Evolutionary conservation across 2,888 invertebrate genomes (phyloP).

Genomic region (Drosophila pegasa): DNA sequence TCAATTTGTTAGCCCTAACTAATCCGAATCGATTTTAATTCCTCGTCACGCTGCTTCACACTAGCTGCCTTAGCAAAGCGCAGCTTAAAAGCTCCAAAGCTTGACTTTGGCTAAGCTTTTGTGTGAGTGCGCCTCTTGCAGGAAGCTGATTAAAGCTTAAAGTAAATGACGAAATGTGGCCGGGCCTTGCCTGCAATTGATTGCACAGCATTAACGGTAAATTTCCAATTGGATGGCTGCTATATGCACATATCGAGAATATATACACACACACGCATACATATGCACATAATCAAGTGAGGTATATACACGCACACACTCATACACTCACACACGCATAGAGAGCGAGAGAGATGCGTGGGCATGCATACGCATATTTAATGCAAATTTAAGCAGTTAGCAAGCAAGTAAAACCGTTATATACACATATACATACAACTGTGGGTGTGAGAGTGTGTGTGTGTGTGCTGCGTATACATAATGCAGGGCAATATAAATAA

Average conservation of each 20-base stretch:
- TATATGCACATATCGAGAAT: slow-evolving; percentile 6
- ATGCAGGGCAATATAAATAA: slow-evolving; percentile 79
- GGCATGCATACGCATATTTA: slow-evolving; percentile 73
- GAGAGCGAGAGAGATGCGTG: slow-evolving; percentile 12
- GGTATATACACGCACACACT: slow-evolving; percentile 25
- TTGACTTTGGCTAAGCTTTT: slow-evolving; percentile 12
- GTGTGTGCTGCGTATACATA: slow-evolving; percentile 64
- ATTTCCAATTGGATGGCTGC: slow-evolving; percentile 72
- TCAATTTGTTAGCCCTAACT: not conserved
- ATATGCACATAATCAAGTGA: slow-evolving; percentile 35
- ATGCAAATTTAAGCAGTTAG: slow-evolving; percentile 81
- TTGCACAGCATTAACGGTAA: slow-evolving; percentile 68
- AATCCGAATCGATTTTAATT: not conserved
- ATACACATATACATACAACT: slow-evolving; percentile 20
- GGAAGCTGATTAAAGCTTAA: slow-evolving; percentile 48
- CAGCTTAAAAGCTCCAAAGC: slow-evolving; percentile 33
- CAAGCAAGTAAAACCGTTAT: slow-evolving; percentile 77
- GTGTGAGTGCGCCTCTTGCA: not conserved
- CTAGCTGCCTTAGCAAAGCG: not conserved
- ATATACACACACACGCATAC: slow-evolving; percentile 6
- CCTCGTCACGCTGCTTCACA: too few relatives aligned
- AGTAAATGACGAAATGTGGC: slow-evolving; percentile 20
- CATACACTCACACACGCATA: slow-evolving; percentile 1
- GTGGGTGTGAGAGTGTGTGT: slow-evolving; percentile 24
- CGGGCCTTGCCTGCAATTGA: slow-evolving; percentile 50